Evolutionary conservation across 1,140 invertebrate species (phyloP).

Genomic region (Brachionus rotundiformis): DNA sequence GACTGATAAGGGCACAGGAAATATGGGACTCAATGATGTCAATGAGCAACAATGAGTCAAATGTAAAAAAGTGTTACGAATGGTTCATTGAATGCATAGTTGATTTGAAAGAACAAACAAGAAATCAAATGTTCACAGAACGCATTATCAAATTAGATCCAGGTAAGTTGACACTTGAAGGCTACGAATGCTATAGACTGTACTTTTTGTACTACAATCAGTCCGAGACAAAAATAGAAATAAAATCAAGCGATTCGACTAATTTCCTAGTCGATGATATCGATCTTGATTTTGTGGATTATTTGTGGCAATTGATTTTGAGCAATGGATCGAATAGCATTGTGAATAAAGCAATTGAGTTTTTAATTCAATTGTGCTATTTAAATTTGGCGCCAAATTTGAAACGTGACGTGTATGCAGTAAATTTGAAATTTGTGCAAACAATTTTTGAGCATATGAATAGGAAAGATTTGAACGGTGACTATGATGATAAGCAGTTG

Average conservation of each 20-base stretch:
- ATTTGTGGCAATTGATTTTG: conserved; percentile 66
- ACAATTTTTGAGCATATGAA: conserved; percentile 67
- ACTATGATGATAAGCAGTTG: not conserved
- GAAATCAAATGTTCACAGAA: conserved; percentile 66
- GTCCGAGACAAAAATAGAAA: conserved; percentile 64
- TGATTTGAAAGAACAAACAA: conserved; percentile 66
- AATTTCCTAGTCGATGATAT: conserved; percentile 23
- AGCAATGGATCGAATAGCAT: conserved; percentile 64
- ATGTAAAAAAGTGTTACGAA: conserved; percentile 62
- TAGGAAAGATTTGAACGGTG: conserved; percentile 62
- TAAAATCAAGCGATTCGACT: conserved; percentile 53
- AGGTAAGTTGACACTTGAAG: conserved; percentile 62
- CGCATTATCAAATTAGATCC: conserved; percentile 66
- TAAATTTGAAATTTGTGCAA: conserved; percentile 59
- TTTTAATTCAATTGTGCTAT: conserved; percentile 66
- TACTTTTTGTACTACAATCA: conserved; percentile 67
- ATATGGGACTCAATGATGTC: conserved; percentile 67
- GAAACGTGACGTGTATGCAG: conserved; percentile 62
- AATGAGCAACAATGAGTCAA: conserved; percentile 55
- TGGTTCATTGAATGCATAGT: conserved; percentile 67
- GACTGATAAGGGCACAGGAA: conserved; percentile 65
- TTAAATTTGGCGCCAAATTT: conserved; percentile 63
- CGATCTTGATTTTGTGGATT: not conserved
- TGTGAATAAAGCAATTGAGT: conserved; percentile 64
- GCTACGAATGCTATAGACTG: conserved; percentile 66